Conservation (phyloP, 1,140 invertebrate genomes). For the Bacillus rossius region DNA sequence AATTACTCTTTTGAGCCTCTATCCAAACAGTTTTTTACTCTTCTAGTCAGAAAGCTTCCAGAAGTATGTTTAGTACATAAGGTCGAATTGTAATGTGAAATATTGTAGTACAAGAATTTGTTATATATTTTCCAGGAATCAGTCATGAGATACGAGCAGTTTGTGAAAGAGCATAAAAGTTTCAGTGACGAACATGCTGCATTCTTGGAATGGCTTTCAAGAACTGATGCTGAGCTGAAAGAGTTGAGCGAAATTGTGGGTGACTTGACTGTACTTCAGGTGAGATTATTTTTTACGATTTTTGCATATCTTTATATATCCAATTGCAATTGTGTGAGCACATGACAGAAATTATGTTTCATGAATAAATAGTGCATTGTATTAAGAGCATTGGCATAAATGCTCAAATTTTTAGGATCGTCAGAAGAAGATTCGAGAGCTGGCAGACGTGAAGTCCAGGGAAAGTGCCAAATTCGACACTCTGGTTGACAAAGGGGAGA, state of each 20-base stretch:
- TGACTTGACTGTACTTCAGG: constrained; percentile 69
- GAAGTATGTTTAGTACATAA: no score
- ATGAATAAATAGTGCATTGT: no score
- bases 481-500: constrained; percentile 84
- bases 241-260: constrained; percentile 81
- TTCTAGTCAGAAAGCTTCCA: no score
- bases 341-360: no score
- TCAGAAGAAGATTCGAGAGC: constrained; percentile 74
- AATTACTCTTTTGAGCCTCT: no score
- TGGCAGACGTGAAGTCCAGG: constrained; percentile 73
- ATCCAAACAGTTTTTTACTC: no score
- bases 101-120: neutral
- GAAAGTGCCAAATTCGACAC: constrained; percentile 80
- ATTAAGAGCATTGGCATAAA: no score
- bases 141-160: constrained; percentile 71
- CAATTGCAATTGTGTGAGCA: no score
- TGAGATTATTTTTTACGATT: constrained; percentile 11
- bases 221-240: constrained; percentile 63
- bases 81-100: no score
- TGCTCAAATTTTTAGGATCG: constrained; percentile 56
- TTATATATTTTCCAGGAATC: constrained; percentile 47
- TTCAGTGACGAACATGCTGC: constrained; percentile 75
- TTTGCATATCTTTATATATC: no score
- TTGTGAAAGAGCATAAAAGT: constrained; percentile 74
- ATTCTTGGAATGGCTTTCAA: constrained; percentile 68